A percentile compares a stretch with the other conserved stretches of the same genome.
These are phyloP conservation scores for Pheosia gnoma DNA, from an alignment of 2,888 invertebrate species.

Conservation along the genomic window DNA sequence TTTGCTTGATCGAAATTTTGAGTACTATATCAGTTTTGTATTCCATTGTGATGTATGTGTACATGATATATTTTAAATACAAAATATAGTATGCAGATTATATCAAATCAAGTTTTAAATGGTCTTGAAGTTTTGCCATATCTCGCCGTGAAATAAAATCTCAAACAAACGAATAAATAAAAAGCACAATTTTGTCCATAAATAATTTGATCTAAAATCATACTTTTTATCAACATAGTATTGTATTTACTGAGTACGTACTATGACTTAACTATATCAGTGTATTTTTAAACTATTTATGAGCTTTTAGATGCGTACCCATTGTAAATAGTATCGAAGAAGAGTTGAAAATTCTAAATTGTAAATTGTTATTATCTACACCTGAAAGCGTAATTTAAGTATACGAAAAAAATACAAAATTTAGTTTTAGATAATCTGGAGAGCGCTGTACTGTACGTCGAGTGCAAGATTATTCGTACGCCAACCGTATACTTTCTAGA, in stretches of 20 bases:
- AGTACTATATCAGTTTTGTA: background rate
- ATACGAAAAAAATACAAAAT: constrained; percentile 21
- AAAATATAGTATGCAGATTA: no score
- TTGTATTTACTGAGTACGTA: background rate
- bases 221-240: no score
- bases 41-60: background rate
- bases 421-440: constrained; percentile 40
- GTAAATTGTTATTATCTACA: constrained; percentile 33
- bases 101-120: no score
- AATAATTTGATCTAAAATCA: no score
- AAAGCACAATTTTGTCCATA: no score
- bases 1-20: constrained; percentile 14
- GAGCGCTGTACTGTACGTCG: constrained; percentile 29
- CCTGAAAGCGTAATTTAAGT: constrained; percentile 18
- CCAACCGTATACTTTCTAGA: no score
- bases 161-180: no score
- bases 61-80: no score
- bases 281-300: constrained; percentile 1
- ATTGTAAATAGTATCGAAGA: constrained; percentile 27
- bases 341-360: constrained; percentile 30
- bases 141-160: no score
- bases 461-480: no score
- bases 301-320: constrained; percentile 6
- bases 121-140: no score
- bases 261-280: background rate